Base-by-base conservation (phyloP, 2,888 invertebrate genomes). In the Apantesis nais region DNA sequence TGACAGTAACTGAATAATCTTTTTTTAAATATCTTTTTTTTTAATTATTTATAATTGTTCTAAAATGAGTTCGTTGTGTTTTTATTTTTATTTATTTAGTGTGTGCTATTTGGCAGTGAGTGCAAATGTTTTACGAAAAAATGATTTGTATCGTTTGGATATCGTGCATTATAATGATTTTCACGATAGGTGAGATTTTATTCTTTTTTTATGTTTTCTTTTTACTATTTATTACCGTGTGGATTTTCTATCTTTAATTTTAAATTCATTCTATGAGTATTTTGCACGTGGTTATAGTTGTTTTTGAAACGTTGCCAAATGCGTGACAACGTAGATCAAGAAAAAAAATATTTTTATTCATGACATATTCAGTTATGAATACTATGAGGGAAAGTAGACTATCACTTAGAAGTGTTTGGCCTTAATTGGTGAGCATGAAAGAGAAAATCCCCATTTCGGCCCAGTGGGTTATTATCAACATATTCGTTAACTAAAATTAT, bases 111-210 rank as follows among this genome's bases (percentile, higher is more conserved):
- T 77, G 66, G 71, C 67, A 37, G 85, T 84, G n/a, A 81, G 75
- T 76, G 79, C 85, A 55, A 82, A 82, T 63, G 87, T 89, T 64
- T 68, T 89, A 74, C 67, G 81, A 16, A 66, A 69, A 16, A 77
- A 86, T 68, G 84, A 87, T 61, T 78, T 93, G n/a, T 96, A 93
- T 78, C 89, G 92, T 71, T 82, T 96, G 74, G 95, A 96, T 73
- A 89, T 96, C 67, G 88, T 96, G 67, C 95, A 96, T 83, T 92
- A 95, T 60, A 96, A 95, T 81, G 95, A 95, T 86, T 95, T 95
- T 79, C 95, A 95, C 80, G 95, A 93, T 67, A 92, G 95, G 95
- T 95, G 78, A 88, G 89, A 75, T 66, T 68, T 65, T 71, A 22
- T 65, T 34, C 1, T 41, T 61, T 68, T 67, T 31, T 19, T 25